Evolutionary conservation across 2,888 invertebrate genomes (phyloP).

Genomic region (Lasioglossum malachurum): DNA sequence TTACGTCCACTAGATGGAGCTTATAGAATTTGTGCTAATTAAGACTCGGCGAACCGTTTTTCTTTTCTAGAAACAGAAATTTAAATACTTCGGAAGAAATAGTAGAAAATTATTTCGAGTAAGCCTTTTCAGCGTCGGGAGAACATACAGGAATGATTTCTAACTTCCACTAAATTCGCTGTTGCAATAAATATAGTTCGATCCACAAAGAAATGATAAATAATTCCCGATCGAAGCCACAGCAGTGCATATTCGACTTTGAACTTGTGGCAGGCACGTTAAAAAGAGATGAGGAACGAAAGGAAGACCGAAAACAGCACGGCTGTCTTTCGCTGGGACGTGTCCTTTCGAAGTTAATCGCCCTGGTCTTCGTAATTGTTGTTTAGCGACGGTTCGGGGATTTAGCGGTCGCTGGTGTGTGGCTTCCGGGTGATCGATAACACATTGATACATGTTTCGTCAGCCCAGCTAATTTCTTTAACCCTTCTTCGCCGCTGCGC

Average conservation of each 20-base stretch:
- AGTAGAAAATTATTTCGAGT: background rate
- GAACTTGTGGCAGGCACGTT: background rate
- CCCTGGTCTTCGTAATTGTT: slow-evolving; percentile 1
- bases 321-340: background rate
- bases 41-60: background rate
- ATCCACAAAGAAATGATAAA: background rate
- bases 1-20: background rate
- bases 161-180: no score
- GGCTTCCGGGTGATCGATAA: slow-evolving; percentile 26
- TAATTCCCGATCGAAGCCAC: background rate
- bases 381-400: background rate
- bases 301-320: slow-evolving; percentile 1
- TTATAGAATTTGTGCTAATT: background rate
- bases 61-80: no score
- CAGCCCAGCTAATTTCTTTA: background rate
- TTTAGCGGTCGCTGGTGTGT: background rate
- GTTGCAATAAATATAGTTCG: background rate
- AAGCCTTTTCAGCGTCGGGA: background rate
- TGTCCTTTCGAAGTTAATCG: background rate
- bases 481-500: background rate
- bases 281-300: background rate
- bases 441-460: background rate
- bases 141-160: background rate
- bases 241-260: background rate
- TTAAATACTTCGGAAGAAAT: background rate